Conservation (phyloP, 1,140 invertebrate genomes). For the Dolichoris vasculosae region DNA sequence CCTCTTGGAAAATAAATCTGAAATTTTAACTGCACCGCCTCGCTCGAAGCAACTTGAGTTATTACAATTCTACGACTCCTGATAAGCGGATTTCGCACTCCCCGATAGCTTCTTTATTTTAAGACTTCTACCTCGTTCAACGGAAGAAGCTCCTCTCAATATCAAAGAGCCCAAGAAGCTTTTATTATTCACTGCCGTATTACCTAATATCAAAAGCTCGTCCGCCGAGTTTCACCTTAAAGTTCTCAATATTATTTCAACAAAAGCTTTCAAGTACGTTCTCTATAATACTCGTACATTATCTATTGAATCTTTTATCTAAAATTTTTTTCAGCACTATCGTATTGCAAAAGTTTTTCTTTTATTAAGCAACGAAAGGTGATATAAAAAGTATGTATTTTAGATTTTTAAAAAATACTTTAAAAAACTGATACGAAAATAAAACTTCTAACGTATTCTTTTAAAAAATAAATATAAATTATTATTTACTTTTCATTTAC, state of each 20-base stretch:
- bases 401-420: too few relatives aligned
- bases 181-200: conserved; percentile 16
- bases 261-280: background rate
- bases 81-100: conserved; percentile 15
- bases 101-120: background rate
- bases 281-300: background rate
- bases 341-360: too few relatives aligned
- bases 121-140: background rate
- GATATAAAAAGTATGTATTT: too few relatives aligned
- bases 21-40: background rate
- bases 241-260: background rate
- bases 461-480: too few relatives aligned
- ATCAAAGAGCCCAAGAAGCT: conserved; percentile 10
- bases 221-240: background rate
- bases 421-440: too few relatives aligned
- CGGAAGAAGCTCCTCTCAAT: background rate
- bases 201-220: background rate
- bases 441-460: too few relatives aligned
- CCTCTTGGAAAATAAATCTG: background rate
- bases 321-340: too few relatives aligned
- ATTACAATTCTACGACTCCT: background rate
- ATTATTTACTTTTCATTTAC: too few relatives aligned
- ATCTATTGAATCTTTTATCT: too few relatives aligned
- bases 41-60: background rate
- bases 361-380: too few relatives aligned